Evolutionary conservation across 2,113 vertebrate genomes (phyloP).

Genomic region (Entomyzon cyanotis): DNA sequence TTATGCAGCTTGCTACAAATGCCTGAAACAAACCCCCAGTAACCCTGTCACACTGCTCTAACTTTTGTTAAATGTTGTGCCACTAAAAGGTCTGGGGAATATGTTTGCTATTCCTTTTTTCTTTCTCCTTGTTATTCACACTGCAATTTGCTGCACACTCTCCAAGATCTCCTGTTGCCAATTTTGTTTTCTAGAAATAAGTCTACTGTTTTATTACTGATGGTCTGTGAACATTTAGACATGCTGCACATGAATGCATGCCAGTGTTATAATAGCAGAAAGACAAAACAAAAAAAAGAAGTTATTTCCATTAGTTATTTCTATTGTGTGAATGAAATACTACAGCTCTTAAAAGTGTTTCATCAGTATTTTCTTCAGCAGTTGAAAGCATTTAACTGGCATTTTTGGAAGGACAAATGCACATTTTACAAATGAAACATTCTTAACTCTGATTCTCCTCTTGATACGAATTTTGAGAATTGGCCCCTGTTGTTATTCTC

Average conservation of each 20-base stretch:
- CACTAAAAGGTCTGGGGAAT: background rate
- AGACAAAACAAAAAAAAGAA: background rate
- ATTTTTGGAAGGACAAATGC: background rate
- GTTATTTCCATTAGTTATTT: background rate
- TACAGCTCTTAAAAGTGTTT: background rate
- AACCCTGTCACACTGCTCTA: background rate
- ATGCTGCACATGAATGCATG: background rate
- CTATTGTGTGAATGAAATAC: background rate
- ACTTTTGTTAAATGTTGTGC: background rate
- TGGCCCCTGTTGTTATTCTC: background rate
- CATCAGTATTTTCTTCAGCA: background rate
- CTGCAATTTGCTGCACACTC: background rate
- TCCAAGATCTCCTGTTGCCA: background rate
- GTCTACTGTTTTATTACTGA: background rate
- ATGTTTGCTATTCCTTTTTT: fast-evolving
- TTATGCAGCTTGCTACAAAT: background rate
- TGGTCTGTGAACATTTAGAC: background rate
- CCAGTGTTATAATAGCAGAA: background rate
- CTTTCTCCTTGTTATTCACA: background rate
- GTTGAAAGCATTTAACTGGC: background rate
- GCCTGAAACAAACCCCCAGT: background rate
- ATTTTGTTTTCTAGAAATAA: background rate
- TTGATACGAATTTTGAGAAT: background rate
- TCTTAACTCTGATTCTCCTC: background rate
- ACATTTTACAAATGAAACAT: background rate